Evolutionary conservation across 2,797 vertebrate genomes (phyloP), one percentile per base, ranked within the genome.

Genomic region (Enteromius argenteus): DNA sequence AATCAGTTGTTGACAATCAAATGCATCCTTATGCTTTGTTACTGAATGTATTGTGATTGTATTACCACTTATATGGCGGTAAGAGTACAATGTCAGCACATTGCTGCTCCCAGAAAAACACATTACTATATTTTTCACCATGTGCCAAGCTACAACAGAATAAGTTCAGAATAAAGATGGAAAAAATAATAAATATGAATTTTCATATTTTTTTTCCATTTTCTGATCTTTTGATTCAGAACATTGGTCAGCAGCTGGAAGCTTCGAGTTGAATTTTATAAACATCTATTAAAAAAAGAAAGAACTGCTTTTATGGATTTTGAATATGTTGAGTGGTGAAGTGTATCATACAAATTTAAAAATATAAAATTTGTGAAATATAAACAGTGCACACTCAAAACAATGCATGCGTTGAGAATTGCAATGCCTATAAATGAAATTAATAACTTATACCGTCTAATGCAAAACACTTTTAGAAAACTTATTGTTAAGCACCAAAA

Each of bases 1-100:
- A 56, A 79, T 80, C 21, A 11, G 15, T 46, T 67, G 42, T n/a
- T 71, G 32, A 27, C 44, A 73, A 35, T 66, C 8, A 67, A 71
- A 73, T 56, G 14, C 32, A 44, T 76, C 58, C 46, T 66, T 44
- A 56, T 56, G 17, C 19, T 68, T 76, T 42, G n/a, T 67, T 44
- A 56, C 30, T 68, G 35, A 10, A 67, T 79, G 7, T 27, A 23
- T 72, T 82, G 14, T 37, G 14, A 66, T 39, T 75, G 58, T 37
- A 74, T 19, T 62, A 51, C 9, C 27, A 74, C 80, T 73, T 32
- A 53, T 17, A 23, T 53, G 46, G 17, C n/a, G 1, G 23, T 81
- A 68, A 35, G 11, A 62, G 35, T 37, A 23, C 21, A 60, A 42
- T 42, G 3, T 42, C 11, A 35, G 72, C 49, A 37, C 19, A 74